Percentiles rank a stretch among this genome's conserved stretches.
Conservation (phyloP, 2,888 invertebrate species). For the Coecobrya sp. region DNA sequence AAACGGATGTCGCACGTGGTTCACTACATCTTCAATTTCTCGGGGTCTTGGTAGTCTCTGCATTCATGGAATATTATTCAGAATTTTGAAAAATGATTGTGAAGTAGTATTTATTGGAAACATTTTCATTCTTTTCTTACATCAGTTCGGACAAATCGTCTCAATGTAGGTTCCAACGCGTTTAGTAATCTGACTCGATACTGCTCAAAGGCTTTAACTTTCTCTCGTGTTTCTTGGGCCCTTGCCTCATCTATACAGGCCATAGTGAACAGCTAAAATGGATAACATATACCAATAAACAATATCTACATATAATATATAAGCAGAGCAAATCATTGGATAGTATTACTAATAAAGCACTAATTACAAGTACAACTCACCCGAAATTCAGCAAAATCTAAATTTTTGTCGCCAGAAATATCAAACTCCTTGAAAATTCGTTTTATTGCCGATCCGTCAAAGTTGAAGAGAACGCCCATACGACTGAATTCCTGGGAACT, state of each 20-base stretch:
- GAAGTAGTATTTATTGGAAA: neutral
- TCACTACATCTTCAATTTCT: conserved; percentile 66
- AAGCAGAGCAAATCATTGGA: no score
- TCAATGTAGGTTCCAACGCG: conserved; percentile 76
- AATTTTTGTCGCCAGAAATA: conserved; percentile 84
- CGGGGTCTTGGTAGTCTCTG: conserved; percentile 78
- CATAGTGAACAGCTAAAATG: conserved; percentile 85
- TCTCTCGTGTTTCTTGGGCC: conserved; percentile 81
- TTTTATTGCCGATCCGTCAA: conserved; percentile 84
- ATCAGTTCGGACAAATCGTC: conserved; percentile 82
- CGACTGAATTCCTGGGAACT: conserved; percentile 86
- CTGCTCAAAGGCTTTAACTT: conserved; percentile 81
- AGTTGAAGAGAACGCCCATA: conserved; percentile 87
- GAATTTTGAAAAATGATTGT: neutral
- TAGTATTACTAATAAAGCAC: no score
- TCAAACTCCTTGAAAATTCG: conserved; percentile 86
- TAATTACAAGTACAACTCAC: no score
- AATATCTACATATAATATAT: no score
- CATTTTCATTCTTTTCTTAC: conserved; percentile 35
- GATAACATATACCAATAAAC: no score
- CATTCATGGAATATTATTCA: neutral
- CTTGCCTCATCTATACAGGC: conserved; percentile 86
- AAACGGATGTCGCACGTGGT: conserved; percentile 64
- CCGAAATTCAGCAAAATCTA: conserved; percentile 85
- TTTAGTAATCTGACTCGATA: conserved; percentile 80